phyloP scores from a whole-genome alignment of 2,888 invertebrate genomes.

The Pseudanteris insignis region DNA sequence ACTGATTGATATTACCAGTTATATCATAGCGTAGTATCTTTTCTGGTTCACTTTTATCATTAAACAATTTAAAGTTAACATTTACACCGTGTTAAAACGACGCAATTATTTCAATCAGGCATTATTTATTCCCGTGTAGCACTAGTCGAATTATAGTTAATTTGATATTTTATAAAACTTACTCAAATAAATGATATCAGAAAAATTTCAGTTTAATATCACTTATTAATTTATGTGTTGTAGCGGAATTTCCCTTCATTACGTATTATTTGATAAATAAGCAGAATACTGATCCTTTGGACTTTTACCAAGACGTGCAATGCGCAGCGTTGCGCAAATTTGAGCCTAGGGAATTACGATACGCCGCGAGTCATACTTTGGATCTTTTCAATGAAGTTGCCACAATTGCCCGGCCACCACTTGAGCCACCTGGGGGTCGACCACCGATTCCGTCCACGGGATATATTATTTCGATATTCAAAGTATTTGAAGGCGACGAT shows the following conservation, averaged over 20 bases:
- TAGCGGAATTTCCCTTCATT: slow-evolving; percentile 92
- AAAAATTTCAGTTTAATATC: too few relatives aligned
- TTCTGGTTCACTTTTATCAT: too few relatives aligned
- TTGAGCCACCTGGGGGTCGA: slow-evolving; percentile 81
- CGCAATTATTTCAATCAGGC: too few relatives aligned
- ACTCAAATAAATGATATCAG: too few relatives aligned
- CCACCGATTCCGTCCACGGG: slow-evolving; percentile 84
- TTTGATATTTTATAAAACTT: too few relatives aligned
- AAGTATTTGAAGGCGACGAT: slow-evolving; percentile 94
- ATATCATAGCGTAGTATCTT: too few relatives aligned
- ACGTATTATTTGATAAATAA: slow-evolving; percentile 91
- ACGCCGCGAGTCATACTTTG: slow-evolving; percentile 87
- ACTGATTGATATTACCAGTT: too few relatives aligned
- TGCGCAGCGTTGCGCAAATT: slow-evolving; percentile 86
- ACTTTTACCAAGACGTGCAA: slow-evolving; percentile 86
- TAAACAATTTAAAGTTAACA: too few relatives aligned
- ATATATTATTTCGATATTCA: slow-evolving; percentile 91
- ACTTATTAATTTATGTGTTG: slow-evolving; percentile 54
- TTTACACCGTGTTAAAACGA: too few relatives aligned
- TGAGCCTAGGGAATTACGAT: slow-evolving; percentile 81
- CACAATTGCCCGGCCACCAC: slow-evolving; percentile 87
- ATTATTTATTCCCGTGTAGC: too few relatives aligned
- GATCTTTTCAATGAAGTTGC: slow-evolving; percentile 91
- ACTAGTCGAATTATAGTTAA: too few relatives aligned
- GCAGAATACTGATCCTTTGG: slow-evolving; percentile 83